Evolutionary conservation across 1,140 invertebrate species (phyloP).

Genomic region (Rhopalosiphum padi): DNA sequence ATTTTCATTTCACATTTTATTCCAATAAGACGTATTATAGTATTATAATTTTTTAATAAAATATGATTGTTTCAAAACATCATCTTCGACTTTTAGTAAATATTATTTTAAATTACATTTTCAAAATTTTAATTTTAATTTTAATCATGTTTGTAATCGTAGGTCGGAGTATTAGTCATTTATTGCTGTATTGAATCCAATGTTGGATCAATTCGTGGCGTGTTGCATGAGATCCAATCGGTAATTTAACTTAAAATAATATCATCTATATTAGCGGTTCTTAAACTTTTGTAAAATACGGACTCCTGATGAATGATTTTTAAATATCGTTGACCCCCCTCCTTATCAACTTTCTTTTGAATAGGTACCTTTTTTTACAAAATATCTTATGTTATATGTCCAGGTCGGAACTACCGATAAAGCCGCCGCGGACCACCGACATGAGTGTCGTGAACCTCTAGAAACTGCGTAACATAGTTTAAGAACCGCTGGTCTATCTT

Average conservation of each 20-base stretch:
- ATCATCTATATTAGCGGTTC: too few species aligned
- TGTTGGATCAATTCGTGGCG: not conserved
- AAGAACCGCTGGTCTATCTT: too few species aligned
- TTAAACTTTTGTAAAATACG: too few species aligned
- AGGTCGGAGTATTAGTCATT: constrained; percentile 1
- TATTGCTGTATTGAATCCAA: constrained; percentile 2
- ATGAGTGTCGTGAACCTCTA: too few species aligned
- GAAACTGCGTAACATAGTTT: too few species aligned
- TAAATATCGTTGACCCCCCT: too few species aligned
- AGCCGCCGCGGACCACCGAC: too few species aligned
- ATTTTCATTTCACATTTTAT: not conserved
- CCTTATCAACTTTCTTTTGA: too few species aligned
- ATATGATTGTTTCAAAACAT: not conserved
- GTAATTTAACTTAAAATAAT: constrained; percentile 15
- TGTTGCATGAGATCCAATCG: not conserved
- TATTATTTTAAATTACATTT: not conserved
- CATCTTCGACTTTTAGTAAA: not conserved
- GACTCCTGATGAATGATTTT: too few species aligned
- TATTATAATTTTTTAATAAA: not conserved
- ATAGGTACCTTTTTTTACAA: too few species aligned
- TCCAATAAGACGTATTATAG: not conserved
- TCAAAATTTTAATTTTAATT: not conserved
- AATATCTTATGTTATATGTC: too few species aligned
- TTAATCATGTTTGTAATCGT: not conserved
- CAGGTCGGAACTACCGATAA: too few species aligned